Base-by-base conservation (phyloP, 64 coral and sea anemone species). In the Montipora sp. region DNA sequence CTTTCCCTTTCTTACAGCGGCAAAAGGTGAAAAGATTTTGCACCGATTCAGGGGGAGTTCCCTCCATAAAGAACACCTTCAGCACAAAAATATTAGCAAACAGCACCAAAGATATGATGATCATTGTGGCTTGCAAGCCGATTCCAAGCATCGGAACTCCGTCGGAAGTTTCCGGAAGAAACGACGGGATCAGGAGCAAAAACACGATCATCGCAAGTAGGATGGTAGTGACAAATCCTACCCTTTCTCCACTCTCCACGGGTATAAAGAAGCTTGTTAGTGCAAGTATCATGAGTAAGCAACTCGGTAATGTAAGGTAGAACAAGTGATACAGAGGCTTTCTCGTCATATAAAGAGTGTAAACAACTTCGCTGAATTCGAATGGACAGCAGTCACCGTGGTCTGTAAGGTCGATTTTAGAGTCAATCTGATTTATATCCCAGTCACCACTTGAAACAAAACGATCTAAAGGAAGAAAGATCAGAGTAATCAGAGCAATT, bases 211-310 rank as follows among this genome's bases (percentile, higher is more conserved):
- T 93, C 5, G 91, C 91, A 5, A 93, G 58, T 14, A 93, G 27
- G 13, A 93, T 84, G 12, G 91, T 93, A 10, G 83, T 93, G 53
- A 93, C 91, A 88, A 93, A 93, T 15, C 91, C 91, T 14, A 93
- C 88, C 27, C 91, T 88, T 65, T 93, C 91, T 10, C 91, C 91
- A 60, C 91, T 93, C 66, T 93, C 91, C 48, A 86, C 57, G 8
- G 91, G 91, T 46, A 93, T 93, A 2, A 65, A 53, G 36, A 93
- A 93, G 83, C 83, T 88, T 22, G 86, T 45, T 7, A 93, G 47
- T 0, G 60, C 18, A 2, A 93, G 61, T 11, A 88, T 18, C 44
- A 82, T 59, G 6, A 93, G 23, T n/a, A 93, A 18, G 4, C 46
- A 44, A 48, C 91, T 87, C 1, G 91, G 91, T 7, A 84, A 50